Conservation (phyloP, 1,140 invertebrate genomes). For the Diuraphis noxia region DNA sequence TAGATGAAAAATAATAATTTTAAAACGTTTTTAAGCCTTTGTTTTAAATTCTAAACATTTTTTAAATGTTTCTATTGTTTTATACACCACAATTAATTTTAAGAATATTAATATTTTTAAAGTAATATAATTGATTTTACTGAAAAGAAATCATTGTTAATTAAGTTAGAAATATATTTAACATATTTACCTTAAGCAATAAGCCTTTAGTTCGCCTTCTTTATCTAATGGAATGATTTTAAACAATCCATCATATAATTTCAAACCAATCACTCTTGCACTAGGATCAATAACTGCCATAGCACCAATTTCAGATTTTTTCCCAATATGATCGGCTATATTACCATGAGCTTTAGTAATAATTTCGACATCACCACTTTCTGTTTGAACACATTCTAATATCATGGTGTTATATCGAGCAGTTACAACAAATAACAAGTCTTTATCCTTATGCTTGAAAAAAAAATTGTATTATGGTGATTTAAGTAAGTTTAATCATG, state of each 20-base stretch:
- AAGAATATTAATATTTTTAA: neutral
- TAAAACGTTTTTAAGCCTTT: too few species aligned
- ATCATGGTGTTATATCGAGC: slow-evolving; percentile 96
- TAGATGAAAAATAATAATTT: too few species aligned
- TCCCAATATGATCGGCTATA: slow-evolving; percentile 87
- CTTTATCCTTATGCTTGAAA: slow-evolving; percentile 87
- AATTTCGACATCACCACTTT: slow-evolving; percentile 82
- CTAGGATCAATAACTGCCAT: slow-evolving; percentile 95
- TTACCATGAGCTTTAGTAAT: slow-evolving; percentile 95
- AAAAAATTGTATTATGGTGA: slow-evolving; percentile 31
- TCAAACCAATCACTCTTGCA: slow-evolving; percentile 89
- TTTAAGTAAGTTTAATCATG: neutral
- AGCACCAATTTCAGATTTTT: slow-evolving; percentile 90
- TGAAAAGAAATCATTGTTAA: neutral
- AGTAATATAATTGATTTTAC: neutral
- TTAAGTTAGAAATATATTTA: neutral
- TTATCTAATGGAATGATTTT: slow-evolving; percentile 94
- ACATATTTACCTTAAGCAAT: slow-evolving; percentile 76
- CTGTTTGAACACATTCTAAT: slow-evolving; percentile 77
- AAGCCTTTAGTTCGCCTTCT: slow-evolving; percentile 92
- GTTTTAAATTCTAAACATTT: neutral
- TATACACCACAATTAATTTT: neutral
- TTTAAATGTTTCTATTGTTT: neutral
- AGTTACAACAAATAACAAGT: slow-evolving; percentile 92
- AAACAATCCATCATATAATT: slow-evolving; percentile 95